A percentile compares a stretch with the other conserved stretches of the same genome.
Evolutionary conservation across 2,113 vertebrate species (phyloP).

Genomic region (Lathamus discolor): DNA sequence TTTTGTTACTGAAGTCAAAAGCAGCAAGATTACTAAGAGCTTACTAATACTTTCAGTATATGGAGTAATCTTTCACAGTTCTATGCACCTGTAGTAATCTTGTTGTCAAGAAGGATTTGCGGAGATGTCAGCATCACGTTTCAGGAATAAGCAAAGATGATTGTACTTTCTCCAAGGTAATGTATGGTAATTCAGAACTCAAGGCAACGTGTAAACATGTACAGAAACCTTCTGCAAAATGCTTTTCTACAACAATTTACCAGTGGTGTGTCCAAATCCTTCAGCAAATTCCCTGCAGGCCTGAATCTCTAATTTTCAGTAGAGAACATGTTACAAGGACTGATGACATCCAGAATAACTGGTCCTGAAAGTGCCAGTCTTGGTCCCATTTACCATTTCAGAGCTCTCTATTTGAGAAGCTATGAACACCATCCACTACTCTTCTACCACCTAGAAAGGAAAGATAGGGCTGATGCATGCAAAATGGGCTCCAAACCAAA

Average conservation of each 20-base stretch:
- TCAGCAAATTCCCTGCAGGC: neutral
- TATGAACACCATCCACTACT: accelerated
- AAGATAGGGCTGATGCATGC: neutral
- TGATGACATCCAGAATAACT: neutral
- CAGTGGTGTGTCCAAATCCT: neutral
- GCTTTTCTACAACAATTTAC: neutral
- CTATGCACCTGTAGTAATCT: neutral
- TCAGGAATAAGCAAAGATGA: neutral
- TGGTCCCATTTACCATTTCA: neutral
- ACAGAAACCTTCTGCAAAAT: neutral
- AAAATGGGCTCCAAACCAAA: neutral
- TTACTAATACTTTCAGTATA: neutral
- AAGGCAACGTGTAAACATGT: neutral
- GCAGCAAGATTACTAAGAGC: neutral
- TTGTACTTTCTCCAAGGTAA: neutral
- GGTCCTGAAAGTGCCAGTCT: neutral
- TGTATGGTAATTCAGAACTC: neutral
- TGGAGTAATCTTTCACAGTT: neutral
- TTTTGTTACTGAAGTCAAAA: neutral
- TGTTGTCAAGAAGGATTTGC: neutral
- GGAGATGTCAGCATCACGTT: accelerated
- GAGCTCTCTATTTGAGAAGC: neutral
- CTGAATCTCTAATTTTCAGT: neutral
- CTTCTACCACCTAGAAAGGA: neutral
- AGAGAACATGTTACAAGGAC: neutral